These are phyloP conservation scores for Polyploca ridens DNA, from an alignment of 2,888 invertebrate genomes.

Conservation along the genomic window DNA sequence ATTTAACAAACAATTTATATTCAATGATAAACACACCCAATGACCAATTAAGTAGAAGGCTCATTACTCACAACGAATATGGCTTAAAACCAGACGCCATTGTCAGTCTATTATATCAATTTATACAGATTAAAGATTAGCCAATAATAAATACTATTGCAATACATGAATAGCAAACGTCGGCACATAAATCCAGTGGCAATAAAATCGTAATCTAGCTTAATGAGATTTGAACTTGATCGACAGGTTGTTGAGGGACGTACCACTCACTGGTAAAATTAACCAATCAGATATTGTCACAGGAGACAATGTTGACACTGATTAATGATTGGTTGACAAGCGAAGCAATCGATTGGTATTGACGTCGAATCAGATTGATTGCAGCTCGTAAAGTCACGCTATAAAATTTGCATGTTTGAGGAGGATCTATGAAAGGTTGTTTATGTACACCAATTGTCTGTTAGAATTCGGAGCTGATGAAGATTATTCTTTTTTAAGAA, in stretches of 20 bases:
- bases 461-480: too few species aligned
- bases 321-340: not conserved
- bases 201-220: not conserved
- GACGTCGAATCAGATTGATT: not conserved
- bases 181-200: not conserved
- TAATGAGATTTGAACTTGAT: conserved; percentile 4
- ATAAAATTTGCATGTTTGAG: not conserved
- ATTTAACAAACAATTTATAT: not conserved
- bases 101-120: conserved; percentile 1
- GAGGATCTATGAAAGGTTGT: not conserved
- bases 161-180: not conserved
- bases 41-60: not conserved
- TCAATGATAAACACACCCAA: conserved; percentile 1
- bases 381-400: not conserved
- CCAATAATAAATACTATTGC: not conserved
- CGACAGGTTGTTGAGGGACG: not conserved
- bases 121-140: conserved; percentile 3
- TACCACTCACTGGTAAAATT: not conserved
- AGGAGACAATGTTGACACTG: not conserved
- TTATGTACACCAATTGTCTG: too few species aligned
- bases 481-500: too few species aligned
- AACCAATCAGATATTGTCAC: not conserved
- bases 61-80: conserved; percentile 1
- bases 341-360: conserved; percentile 2
- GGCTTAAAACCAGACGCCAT: conserved; percentile 1